Evolutionary conservation across 2,797 vertebrate genomes (phyloP).

Genomic region (Chrysocyon brachyurus): DNA sequence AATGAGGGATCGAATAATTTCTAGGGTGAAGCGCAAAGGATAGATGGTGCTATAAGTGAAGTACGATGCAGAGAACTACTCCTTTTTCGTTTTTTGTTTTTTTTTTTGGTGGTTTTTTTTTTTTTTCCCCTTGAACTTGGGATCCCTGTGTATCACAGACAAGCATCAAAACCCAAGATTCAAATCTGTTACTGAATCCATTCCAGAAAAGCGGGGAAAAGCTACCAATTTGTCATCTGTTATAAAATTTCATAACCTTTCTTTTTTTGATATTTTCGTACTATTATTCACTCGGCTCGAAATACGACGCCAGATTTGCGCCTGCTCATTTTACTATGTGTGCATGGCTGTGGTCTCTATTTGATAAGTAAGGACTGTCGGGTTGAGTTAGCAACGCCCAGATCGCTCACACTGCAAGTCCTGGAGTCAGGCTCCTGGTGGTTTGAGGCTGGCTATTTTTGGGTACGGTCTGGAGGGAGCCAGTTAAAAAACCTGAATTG

Average conservation of each 20-base stretch:
- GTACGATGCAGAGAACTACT: constrained; percentile 26
- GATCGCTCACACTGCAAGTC: constrained; percentile 39
- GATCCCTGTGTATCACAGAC: constrained; percentile 82
- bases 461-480: constrained; percentile 66
- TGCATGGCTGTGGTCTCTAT: not conserved
- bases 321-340: constrained; percentile 82
- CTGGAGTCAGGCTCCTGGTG: not conserved
- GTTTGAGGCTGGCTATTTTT: constrained; percentile 62
- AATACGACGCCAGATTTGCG: constrained; percentile 70
- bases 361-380: constrained; percentile 9
- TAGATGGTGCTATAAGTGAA: not conserved
- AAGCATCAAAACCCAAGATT: constrained; percentile 71
- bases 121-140: constrained; percentile 79
- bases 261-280: constrained; percentile 78
- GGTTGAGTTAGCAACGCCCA: constrained; percentile 13
- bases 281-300: constrained; percentile 77
- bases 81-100: not conserved
- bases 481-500: constrained; percentile 42
- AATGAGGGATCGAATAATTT: constrained; percentile 65
- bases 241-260: constrained; percentile 82
- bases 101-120: not conserved
- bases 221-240: constrained; percentile 78
- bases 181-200: constrained; percentile 76
- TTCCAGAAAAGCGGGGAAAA: constrained; percentile 77
- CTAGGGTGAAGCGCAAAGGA: constrained; percentile 40